A percentile compares a stretch with the other conserved stretches of the same genome.
phyloP scores from a whole-genome alignment of 2,888 invertebrate genomes.

The Stenchaetothrips biformis region DNA sequence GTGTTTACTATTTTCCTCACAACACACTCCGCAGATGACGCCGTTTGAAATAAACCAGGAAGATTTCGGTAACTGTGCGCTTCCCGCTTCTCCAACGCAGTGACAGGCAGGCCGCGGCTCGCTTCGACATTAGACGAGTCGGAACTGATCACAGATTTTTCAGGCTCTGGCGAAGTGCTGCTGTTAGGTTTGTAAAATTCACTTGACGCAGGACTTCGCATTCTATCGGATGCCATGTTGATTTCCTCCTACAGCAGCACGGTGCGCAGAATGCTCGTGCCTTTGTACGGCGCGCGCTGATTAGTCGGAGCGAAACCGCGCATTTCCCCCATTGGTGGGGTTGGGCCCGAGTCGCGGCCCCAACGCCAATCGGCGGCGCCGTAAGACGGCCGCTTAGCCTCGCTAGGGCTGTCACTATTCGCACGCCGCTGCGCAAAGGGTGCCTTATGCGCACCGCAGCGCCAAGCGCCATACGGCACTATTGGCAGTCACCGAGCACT shows the following conservation, averaged over 20 bases:
- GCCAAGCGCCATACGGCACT: no score
- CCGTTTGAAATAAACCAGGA: constrained; percentile 37
- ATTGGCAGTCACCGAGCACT: no score
- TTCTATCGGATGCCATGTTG: constrained; percentile 49
- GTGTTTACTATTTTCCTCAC: constrained; percentile 34
- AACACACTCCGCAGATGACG: constrained; percentile 35
- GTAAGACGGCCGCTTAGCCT: background rate
- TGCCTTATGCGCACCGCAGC: background rate
- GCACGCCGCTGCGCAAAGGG: background rate
- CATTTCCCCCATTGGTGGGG: background rate
- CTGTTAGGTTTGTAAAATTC: constrained; percentile 38
- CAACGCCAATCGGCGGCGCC: background rate
- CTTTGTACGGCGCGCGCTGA: background rate
- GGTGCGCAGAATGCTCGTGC: constrained; percentile 28
- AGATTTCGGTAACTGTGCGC: constrained; percentile 36
- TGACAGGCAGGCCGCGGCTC: constrained; percentile 34
- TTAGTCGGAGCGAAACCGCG: background rate
- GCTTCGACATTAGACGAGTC: constrained; percentile 32
- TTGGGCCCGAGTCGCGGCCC: background rate
- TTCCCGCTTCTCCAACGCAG: constrained; percentile 36
- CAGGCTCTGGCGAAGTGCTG: constrained; percentile 31
- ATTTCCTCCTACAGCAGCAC: constrained; percentile 41
- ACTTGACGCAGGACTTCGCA: constrained; percentile 46
- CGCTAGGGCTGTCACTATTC: background rate
- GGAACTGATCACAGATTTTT: constrained; percentile 30